Conservation (phyloP, 2,113 vertebrate genomes). For the Acrocephalus arundinaceus region DNA sequence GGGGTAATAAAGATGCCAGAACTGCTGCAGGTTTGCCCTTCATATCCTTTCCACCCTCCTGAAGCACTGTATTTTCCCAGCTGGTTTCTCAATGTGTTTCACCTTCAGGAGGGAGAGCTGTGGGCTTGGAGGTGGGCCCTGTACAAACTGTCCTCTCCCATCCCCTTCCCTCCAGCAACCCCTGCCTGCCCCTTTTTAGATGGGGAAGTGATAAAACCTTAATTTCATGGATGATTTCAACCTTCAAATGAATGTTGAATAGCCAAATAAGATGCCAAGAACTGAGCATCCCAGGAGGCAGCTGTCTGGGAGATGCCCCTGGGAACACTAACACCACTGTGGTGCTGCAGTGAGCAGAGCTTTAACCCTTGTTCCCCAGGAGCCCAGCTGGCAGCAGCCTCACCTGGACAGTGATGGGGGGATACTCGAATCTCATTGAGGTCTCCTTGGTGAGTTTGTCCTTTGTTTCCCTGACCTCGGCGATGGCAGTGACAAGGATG, state of each 20-base stretch:
- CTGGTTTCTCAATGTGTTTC: neutral
- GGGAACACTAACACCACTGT: neutral
- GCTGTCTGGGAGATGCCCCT: neutral
- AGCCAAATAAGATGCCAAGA: neutral
- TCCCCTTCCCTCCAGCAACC: neutral
- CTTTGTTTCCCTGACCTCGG: neutral
- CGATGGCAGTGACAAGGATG: slow-evolving; percentile 37
- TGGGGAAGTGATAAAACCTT: neutral
- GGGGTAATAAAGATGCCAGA: neutral
- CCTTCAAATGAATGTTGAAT: neutral
- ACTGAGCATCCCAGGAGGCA: neutral
- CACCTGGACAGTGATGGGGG: slow-evolving; percentile 67
- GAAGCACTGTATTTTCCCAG: neutral
- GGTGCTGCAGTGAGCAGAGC: neutral
- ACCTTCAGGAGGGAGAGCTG: neutral
- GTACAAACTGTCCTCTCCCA: neutral
- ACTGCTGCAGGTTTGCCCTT: neutral
- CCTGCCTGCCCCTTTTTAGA: neutral
- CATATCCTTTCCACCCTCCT: neutral
- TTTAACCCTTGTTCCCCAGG: neutral
- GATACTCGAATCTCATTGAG: slow-evolving; percentile 36
- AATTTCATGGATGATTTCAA: neutral
- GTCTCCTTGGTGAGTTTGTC: slow-evolving; percentile 55
- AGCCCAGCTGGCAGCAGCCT: neutral
- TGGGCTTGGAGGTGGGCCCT: neutral